phyloP scores from a whole-genome alignment of 2,113 vertebrate genomes.

The Oxyruncus cristatus region DNA sequence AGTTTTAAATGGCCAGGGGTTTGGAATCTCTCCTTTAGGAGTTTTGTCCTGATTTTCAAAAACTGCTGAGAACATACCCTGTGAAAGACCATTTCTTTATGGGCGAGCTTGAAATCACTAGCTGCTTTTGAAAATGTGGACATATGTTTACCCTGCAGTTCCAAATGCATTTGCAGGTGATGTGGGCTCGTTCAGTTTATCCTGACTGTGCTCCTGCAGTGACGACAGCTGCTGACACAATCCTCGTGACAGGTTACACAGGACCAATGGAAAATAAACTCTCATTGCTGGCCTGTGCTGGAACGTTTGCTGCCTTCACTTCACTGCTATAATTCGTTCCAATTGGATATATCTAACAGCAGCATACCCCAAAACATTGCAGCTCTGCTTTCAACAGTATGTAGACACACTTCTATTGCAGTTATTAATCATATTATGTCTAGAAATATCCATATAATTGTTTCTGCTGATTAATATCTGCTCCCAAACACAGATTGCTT shows the following conservation, averaged over 20 bases:
- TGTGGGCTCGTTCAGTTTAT: background rate
- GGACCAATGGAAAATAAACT: background rate
- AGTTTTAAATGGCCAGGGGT: background rate
- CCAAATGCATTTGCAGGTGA: background rate
- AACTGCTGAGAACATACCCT: background rate
- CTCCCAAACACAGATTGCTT: slow-evolving; percentile 73
- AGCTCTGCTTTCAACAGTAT: background rate
- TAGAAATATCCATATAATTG: background rate
- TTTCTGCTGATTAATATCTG: background rate
- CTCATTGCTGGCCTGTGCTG: background rate
- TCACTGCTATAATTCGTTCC: background rate
- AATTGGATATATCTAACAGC: background rate
- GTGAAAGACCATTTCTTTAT: background rate
- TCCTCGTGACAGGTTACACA: background rate
- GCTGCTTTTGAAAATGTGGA: background rate
- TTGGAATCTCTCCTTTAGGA: background rate
- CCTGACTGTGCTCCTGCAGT: background rate
- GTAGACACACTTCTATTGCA: background rate
- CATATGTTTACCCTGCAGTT: background rate
- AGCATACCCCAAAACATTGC: background rate
- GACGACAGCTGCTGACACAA: background rate
- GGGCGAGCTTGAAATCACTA: background rate
- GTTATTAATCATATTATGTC: background rate
- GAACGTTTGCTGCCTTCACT: background rate
- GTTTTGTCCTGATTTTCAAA: background rate